Conservation (phyloP, 2,797 vertebrate species). For the Cynopterus sphinx region DNA sequence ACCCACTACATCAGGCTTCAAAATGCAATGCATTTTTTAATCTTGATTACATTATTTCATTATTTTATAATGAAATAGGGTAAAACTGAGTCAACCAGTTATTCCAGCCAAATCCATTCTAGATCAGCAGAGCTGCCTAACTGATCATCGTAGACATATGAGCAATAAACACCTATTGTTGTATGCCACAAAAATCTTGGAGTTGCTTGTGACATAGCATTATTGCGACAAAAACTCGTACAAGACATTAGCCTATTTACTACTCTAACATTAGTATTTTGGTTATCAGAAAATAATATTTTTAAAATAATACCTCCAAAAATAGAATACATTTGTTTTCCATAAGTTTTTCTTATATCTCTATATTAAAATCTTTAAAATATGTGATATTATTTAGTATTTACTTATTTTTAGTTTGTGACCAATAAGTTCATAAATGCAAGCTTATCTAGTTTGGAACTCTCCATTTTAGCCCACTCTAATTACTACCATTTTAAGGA, state of each 20-base stretch:
- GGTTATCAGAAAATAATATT: background rate
- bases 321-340: background rate
- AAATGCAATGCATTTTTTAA: background rate
- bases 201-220: background rate
- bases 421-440: constrained; percentile 26
- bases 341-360: background rate
- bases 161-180: background rate
- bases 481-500: background rate
- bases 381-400: constrained; percentile 13
- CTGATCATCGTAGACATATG: background rate
- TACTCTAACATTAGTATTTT: background rate
- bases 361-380: background rate
- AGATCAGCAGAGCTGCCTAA: background rate
- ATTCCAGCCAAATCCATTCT: background rate
- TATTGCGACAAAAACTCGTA: background rate
- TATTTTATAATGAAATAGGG: background rate
- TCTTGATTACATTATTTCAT: background rate
- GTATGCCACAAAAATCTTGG: background rate
- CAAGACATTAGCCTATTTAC: background rate
- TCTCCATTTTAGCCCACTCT: constrained; percentile 3
- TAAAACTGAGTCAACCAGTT: background rate
- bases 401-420: background rate
- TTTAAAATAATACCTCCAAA: constrained; percentile 3
- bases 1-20: background rate
- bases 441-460: background rate